A percentile compares a stretch with the other conserved stretches of the same genome.
phyloP scores from a whole-genome alignment of 2,797 vertebrate species.

The Notolepis coatsorum region DNA sequence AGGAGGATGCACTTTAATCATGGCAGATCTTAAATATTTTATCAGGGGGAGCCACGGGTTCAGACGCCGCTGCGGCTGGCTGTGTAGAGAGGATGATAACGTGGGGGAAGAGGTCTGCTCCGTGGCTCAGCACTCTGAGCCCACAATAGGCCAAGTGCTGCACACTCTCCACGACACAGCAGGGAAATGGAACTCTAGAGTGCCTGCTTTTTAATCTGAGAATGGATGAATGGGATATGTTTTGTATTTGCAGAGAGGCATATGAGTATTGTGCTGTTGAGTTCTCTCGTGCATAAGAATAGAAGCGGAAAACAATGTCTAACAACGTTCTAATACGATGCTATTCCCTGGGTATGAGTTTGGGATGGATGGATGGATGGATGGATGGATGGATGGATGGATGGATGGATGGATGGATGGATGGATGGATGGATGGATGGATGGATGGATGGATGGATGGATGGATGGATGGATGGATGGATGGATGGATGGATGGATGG shows the following conservation, averaged over 20 bases:
- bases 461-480: no score
- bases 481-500: no score
- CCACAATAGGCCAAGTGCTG: constrained; percentile 46
- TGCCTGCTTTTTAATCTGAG: neutral
- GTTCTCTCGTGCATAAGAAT: neutral
- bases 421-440: no score
- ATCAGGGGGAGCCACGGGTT: constrained; percentile 75
- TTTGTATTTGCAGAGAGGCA: neutral
- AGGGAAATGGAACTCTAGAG: constrained; percentile 22
- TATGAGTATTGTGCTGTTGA: neutral
- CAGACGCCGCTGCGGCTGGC: constrained; percentile 61
- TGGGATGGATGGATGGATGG: no score
- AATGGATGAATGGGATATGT: neutral
- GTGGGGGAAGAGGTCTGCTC: constrained; percentile 32
- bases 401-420: no score
- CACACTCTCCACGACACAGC: constrained; percentile 25
- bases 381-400: no score
- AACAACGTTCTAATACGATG: no score
- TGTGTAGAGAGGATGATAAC: constrained; percentile 58
- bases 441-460: no score
- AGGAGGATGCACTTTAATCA: constrained; percentile 82
- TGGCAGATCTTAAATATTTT: constrained; percentile 82
- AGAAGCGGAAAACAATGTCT: no score
- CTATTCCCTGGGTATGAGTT: no score
- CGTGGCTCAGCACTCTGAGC: constrained; percentile 46